Base-by-base conservation (phyloP, 2,888 invertebrate genomes). In the Dynastes grantii region DNA sequence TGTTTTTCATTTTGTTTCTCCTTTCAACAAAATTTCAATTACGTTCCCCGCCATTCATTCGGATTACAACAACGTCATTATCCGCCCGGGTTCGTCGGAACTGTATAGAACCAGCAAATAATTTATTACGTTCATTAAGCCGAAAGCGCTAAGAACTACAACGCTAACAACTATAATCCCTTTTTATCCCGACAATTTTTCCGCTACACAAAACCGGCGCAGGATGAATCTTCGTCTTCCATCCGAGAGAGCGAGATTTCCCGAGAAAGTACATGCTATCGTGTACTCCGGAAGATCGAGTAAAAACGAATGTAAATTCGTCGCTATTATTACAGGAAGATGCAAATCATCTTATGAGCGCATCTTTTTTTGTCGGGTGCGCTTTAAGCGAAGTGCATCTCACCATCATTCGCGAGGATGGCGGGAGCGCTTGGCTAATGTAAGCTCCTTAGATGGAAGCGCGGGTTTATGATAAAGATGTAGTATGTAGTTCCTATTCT, bases 131-230 rank as follows among this genome's bases (percentile, higher is more conserved):
- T 32, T 63, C 63, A n/a, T 63, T 63, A 63, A 63, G 32, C 29
- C 29, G 29, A 63, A 32, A 29, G 63, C n/a, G 27, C 13, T 32
- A 32, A 32, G 63, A 63, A 63, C 63, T 63, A 63, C 63, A 63
- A 13, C 63, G 63, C 63, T 63, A 63, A 63, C 63, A 63, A 63
- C 63, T 63, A 63, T 63, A 63, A 63, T 32, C 63, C 32, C 63
- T 32, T 3, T 32, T 63, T 32, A 32, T 63, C 63, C 55, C 29
- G 32, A 32, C 29, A 32, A 29, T 63, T 63, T 63, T 63, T 63
- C n/a, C 63, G 63, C 63, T 63, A 29, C 29, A 63, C 63, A 63
- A 32, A 63, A 32, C 32, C 63, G 29, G 63, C 4, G 11, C 2
- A 63, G 63, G 29, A 63, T 29, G 63, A 63, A 58, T 58, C 55